Evolutionary conservation across 2,113 vertebrate genomes (phyloP).

Genomic region (Corydoras maculifer): DNA sequence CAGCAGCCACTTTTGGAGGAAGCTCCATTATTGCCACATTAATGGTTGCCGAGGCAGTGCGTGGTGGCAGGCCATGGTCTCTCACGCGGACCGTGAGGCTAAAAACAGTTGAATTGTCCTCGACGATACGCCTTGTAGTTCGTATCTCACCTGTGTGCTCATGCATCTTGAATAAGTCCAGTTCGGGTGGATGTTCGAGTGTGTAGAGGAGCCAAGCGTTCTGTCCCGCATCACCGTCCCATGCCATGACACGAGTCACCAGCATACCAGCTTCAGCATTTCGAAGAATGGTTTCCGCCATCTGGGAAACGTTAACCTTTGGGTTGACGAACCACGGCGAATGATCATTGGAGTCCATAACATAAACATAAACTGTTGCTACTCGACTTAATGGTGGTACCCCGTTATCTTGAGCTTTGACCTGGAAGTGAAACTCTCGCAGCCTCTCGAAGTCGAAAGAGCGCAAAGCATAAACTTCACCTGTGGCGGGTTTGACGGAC

Average conservation of each 20-base stretch:
- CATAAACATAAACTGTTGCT: constrained; percentile 78
- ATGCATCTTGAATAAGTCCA: constrained; percentile 86
- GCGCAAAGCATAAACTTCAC: constrained; percentile 78
- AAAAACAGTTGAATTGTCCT: constrained; percentile 78
- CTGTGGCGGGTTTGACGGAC: constrained; percentile 77
- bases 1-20: constrained; percentile 78
- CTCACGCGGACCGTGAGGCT: constrained; percentile 76
- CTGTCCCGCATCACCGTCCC: constrained; percentile 86
- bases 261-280: constrained; percentile 77
- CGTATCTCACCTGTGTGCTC: constrained; percentile 88
- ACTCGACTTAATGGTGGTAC: constrained; percentile 81
- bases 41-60: constrained; percentile 79
- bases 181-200: constrained; percentile 73
- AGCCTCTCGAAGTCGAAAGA: constrained; percentile 93
- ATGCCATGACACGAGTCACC: constrained; percentile 84
- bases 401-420: constrained; percentile 87
- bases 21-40: constrained; percentile 82
- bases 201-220: constrained; percentile 87
- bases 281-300: constrained; percentile 77
- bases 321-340: constrained; percentile 81
- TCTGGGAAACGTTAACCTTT: constrained; percentile 73
- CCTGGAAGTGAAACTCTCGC: constrained; percentile 83
- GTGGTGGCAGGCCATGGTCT: constrained; percentile 79
- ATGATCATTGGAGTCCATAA: constrained; percentile 88
- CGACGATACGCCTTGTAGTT: constrained; percentile 82